Percentiles rank a stretch among this genome's conserved stretches.
Evolutionary conservation across 2,797 vertebrate species (phyloP).

Genomic region (Thaleichthys pacificus): DNA sequence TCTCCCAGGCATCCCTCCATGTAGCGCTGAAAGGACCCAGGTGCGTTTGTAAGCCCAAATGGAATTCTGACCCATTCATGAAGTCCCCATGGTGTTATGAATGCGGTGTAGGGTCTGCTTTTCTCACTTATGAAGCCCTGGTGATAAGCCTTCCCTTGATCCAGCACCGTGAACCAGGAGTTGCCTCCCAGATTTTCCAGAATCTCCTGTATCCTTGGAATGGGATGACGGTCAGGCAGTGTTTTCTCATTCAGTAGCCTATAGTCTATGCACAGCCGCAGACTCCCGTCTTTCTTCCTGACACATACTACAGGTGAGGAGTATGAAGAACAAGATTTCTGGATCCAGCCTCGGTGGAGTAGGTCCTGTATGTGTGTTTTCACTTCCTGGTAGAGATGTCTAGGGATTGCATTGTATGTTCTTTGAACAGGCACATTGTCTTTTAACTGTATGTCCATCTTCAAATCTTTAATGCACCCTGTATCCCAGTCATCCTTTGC

Average conservation of each 20-base stretch:
- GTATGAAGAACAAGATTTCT: background rate
- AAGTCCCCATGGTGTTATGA: constrained; percentile 24
- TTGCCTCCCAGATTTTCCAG: constrained; percentile 9
- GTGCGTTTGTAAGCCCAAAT: constrained; percentile 29
- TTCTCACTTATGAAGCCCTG: constrained; percentile 6
- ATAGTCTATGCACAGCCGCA: background rate
- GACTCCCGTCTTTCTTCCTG: background rate
- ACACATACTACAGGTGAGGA: background rate
- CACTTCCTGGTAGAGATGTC: constrained; percentile 7
- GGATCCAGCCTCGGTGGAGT: constrained; percentile 11
- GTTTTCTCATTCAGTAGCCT: background rate
- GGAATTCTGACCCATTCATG: constrained; percentile 33
- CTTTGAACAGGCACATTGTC: background rate
- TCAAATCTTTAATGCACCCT: background rate
- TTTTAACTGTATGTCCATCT: constrained; percentile 6
- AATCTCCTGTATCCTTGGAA: constrained; percentile 16
- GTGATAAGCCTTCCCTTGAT: constrained; percentile 14
- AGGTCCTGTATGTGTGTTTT: constrained; percentile 10
- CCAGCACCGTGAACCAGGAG: constrained; percentile 19
- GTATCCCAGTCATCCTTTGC: constrained; percentile 5
- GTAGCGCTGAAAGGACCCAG: constrained; percentile 23
- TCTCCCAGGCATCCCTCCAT: constrained; percentile 33
- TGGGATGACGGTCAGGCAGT: constrained; percentile 9
- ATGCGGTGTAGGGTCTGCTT: constrained; percentile 7
- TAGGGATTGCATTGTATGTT: constrained; percentile 25